phyloP scores from a whole-genome alignment of 2,797 vertebrate species.

The Stomatorhinus walkeri region DNA sequence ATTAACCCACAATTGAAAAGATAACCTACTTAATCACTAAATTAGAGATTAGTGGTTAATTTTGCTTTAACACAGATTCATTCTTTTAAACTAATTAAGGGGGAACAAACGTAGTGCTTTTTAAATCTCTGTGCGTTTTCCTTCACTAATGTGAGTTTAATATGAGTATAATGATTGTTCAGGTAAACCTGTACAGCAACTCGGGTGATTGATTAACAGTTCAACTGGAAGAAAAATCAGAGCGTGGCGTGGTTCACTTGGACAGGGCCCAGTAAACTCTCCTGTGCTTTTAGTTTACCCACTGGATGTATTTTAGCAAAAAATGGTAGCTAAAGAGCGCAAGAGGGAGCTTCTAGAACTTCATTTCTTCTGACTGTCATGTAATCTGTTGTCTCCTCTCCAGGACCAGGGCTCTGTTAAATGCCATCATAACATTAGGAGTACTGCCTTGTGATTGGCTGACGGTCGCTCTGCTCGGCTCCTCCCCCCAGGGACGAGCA shows the following conservation, averaged over 20 bases:
- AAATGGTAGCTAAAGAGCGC: background rate
- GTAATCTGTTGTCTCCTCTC: background rate
- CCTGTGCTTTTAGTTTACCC: background rate
- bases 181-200: background rate
- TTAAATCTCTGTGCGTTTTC: background rate
- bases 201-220: background rate
- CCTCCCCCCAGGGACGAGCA: conserved; percentile 77
- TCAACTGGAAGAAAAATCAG: background rate
- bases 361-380: background rate
- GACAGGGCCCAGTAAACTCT: background rate
- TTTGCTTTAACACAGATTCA: background rate
- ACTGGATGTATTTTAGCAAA: background rate
- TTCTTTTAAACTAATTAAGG: background rate
- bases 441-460: background rate
- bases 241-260: background rate
- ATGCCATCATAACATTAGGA: too few relatives aligned
- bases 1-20: background rate
- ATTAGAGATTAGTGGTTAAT: background rate
- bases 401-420: background rate
- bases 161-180: background rate
- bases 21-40: background rate
- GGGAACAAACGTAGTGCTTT: background rate
- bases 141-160: background rate
- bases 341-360: background rate
- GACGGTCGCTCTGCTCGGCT: background rate